Percentiles rank a stretch among this genome's conserved stretches.
Conservation (phyloP, 2,797 vertebrate genomes). For the Anguilla megastoma region DNA sequence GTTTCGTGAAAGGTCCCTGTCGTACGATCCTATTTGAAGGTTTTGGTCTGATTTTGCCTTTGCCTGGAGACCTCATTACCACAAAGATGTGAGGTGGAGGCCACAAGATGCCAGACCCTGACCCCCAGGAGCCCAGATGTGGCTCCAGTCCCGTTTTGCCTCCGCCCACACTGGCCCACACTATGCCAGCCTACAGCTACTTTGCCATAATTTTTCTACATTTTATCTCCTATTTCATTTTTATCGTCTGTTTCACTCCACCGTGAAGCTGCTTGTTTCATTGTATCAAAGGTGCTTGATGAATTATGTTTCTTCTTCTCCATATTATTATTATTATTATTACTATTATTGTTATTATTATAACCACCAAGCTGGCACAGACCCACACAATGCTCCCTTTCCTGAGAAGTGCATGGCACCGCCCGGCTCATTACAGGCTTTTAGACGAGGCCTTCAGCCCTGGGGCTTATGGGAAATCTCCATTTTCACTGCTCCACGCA, state of each 20-base stretch:
- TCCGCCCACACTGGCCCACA: slow-evolving; percentile 17
- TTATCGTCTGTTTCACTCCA: not conserved
- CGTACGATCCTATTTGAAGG: not conserved
- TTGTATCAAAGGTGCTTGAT: not conserved
- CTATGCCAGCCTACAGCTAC: not conserved
- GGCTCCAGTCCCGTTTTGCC: slow-evolving; percentile 31
- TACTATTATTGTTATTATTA: too few relatives aligned
- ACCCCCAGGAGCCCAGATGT: slow-evolving; percentile 42
- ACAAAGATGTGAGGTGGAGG: slow-evolving; percentile 37
- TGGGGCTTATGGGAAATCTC: not conserved
- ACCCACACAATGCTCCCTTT: too few relatives aligned
- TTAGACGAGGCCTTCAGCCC: slow-evolving; percentile 24
- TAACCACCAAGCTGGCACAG: too few relatives aligned
- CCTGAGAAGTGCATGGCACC: slow-evolving; percentile 38
- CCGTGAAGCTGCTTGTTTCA: not conserved
- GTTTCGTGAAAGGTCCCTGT: not conserved
- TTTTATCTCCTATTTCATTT: not conserved
- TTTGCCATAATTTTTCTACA: not conserved
- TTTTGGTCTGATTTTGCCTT: slow-evolving; percentile 30
- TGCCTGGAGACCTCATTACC: slow-evolving; percentile 48
- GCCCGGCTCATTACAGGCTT: slow-evolving; percentile 59
- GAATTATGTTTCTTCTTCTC: not conserved
- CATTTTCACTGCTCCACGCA: not conserved
- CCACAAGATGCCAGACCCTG: not conserved
- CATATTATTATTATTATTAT: not conserved